A percentile compares a stretch with the other conserved stretches of the same genome.
phyloP scores from a whole-genome alignment of 2,113 vertebrate genomes.

The Peromyscus leucopus region DNA sequence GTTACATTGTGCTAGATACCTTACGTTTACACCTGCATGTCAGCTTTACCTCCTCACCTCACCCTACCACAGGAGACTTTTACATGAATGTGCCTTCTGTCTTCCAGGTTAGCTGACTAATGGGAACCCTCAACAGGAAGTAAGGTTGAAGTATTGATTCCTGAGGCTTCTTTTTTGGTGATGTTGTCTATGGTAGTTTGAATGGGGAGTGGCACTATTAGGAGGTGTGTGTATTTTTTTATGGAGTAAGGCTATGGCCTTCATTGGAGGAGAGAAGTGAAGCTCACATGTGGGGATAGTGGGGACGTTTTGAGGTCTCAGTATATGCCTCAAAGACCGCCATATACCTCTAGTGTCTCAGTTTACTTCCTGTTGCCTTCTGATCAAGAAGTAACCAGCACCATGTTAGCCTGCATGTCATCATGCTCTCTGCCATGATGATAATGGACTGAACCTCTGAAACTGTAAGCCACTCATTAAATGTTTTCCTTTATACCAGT shows the following conservation, averaged over 20 bases:
- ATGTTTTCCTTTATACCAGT: too few species aligned
- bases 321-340: too few species aligned
- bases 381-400: background rate
- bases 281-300: too few species aligned
- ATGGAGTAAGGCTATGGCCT: background rate
- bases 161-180: background rate
- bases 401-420: background rate
- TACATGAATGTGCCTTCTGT: background rate
- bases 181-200: background rate
- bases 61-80: background rate
- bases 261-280: background rate
- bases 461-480: background rate
- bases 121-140: background rate
- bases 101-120: background rate
- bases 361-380: background rate
- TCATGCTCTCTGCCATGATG: background rate
- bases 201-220: background rate
- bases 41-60: background rate
- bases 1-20: background rate
- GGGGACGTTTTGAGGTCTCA: too few species aligned
- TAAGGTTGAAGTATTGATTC: background rate
- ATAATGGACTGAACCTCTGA: background rate
- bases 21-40: background rate
- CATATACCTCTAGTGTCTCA: too few species aligned
- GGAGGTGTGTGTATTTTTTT: too few species aligned